Evolutionary conservation across 2,113 vertebrate species (phyloP).

Genomic region (Pseudorhombus dupliciocellatus): DNA sequence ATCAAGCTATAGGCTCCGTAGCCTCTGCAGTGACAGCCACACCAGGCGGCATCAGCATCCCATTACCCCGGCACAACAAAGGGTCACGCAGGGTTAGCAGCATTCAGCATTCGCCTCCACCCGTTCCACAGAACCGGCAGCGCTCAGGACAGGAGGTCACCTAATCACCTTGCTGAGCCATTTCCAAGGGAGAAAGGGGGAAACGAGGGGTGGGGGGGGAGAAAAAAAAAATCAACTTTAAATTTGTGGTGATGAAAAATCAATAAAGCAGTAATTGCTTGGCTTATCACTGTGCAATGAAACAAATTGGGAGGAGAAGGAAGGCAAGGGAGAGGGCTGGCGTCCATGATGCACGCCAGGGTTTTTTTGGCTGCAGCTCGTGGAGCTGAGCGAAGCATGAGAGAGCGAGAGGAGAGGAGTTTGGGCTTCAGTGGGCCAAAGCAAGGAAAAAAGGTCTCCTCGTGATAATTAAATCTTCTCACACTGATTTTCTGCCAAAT

Average conservation of each 20-base stretch:
- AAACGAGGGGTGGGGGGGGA: background rate
- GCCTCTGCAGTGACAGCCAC: slow-evolving; percentile 51
- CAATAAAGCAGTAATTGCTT: slow-evolving; percentile 98
- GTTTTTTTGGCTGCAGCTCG: slow-evolving; percentile 63
- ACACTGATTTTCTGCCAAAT: slow-evolving; percentile 99
- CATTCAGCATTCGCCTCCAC: slow-evolving; percentile 85
- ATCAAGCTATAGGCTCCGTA: slow-evolving; percentile 44
- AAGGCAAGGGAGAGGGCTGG: slow-evolving; percentile 73
- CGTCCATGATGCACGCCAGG: slow-evolving; percentile 48
- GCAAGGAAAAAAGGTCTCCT: slow-evolving; percentile 84
- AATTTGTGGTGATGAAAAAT: slow-evolving; percentile 98
- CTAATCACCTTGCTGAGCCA: slow-evolving; percentile 63
- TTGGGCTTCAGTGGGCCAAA: slow-evolving; percentile 77
- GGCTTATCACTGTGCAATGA: slow-evolving; percentile 89
- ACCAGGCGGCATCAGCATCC: slow-evolving; percentile 72
- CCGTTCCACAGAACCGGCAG: slow-evolving; percentile 73
- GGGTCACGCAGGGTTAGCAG: slow-evolving; percentile 88
- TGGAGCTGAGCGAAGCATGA: slow-evolving; percentile 44
- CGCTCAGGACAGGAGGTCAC: slow-evolving; percentile 69
- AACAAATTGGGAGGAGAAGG: slow-evolving; percentile 89
- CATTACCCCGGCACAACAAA: slow-evolving; percentile 88
- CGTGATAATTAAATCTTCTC: slow-evolving; percentile 99
- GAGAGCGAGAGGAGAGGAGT: slow-evolving; percentile 41
- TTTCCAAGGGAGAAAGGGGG: slow-evolving; percentile 53
- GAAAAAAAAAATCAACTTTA: slow-evolving; percentile 86